phyloP scores from a whole-genome alignment of 2,888 invertebrate genomes.

The Amitus sp. region DNA sequence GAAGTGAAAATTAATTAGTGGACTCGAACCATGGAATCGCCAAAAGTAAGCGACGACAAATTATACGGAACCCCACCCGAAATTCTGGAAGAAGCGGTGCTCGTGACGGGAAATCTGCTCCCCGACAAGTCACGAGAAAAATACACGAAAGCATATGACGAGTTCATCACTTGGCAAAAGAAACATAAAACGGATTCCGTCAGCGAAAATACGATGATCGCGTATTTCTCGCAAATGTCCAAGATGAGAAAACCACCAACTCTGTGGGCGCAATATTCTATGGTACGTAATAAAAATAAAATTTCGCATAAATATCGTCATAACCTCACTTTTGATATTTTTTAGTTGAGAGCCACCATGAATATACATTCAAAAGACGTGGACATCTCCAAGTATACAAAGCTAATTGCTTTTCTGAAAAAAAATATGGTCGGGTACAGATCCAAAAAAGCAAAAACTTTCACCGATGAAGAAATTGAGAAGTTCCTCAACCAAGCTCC shows the following conservation, averaged over 20 bases:
- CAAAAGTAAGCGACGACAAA: too few species aligned
- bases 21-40: too few species aligned
- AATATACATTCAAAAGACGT: too few species aligned
- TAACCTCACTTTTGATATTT: too few species aligned
- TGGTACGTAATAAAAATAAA: conserved; percentile 22
- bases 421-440: not conserved
- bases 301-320: too few species aligned
- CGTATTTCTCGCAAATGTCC: conserved; percentile 9
- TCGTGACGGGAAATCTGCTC: conserved; percentile 1
- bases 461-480: conserved; percentile 44
- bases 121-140: conserved; percentile 8
- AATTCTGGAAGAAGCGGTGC: not conserved
- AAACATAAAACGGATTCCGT: not conserved
- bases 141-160: conserved; percentile 7
- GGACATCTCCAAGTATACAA: not conserved
- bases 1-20: too few species aligned
- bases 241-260: not conserved
- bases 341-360: too few species aligned
- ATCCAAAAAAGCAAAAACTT: conserved; percentile 11
- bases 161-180: conserved; percentile 5
- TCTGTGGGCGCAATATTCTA: conserved; percentile 13
- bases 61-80: not conserved
- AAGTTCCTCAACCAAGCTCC: conserved; percentile 41
- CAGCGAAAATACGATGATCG: conserved; percentile 3
- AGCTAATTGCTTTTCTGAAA: not conserved